Conservation (phyloP, 1,140 invertebrate genomes). For the Patella vulgata region DNA sequence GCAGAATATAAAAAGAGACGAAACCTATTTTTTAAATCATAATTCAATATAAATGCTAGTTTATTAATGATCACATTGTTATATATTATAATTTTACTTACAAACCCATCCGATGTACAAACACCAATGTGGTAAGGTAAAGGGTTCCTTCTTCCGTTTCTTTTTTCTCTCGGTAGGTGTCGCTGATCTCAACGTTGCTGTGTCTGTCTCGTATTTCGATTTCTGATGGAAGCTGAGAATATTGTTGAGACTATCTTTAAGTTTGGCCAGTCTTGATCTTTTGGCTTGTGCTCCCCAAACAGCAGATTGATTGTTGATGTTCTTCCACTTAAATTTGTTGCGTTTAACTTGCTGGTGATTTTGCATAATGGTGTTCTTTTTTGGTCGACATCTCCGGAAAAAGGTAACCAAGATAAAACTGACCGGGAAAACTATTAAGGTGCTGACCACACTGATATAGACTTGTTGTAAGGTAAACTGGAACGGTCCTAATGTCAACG, state of each 20-base stretch:
- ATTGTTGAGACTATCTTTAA: constrained; percentile 48
- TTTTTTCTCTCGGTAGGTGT: constrained; percentile 24
- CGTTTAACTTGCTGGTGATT: constrained; percentile 42
- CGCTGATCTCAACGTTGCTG: no score
- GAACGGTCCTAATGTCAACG: constrained; percentile 50
- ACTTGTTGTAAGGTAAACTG: constrained; percentile 54
- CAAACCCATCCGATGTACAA: constrained; percentile 62
- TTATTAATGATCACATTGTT: no score
- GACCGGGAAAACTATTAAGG: constrained; percentile 61
- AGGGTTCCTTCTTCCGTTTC: constrained; percentile 58
- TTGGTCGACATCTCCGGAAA: constrained; percentile 56
- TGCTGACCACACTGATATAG: constrained; percentile 59
- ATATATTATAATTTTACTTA: constrained; percentile 50
- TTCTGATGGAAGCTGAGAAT: constrained; percentile 48
- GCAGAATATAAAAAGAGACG: no score
- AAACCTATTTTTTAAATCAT: no score
- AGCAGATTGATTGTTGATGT: constrained; percentile 27
- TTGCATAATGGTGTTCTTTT: constrained; percentile 51
- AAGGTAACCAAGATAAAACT: constrained; percentile 59
- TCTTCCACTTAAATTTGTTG: constrained; percentile 53
- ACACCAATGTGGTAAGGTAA: constrained; percentile 59
- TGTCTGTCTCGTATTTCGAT: constrained; percentile 41
- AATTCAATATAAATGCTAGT: no score
- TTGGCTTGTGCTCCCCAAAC: constrained; percentile 31
- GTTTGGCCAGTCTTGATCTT: constrained; percentile 37